phyloP scores from a whole-genome alignment of 2,113 vertebrate genomes.

The Chaetorhynchus papuensis region DNA sequence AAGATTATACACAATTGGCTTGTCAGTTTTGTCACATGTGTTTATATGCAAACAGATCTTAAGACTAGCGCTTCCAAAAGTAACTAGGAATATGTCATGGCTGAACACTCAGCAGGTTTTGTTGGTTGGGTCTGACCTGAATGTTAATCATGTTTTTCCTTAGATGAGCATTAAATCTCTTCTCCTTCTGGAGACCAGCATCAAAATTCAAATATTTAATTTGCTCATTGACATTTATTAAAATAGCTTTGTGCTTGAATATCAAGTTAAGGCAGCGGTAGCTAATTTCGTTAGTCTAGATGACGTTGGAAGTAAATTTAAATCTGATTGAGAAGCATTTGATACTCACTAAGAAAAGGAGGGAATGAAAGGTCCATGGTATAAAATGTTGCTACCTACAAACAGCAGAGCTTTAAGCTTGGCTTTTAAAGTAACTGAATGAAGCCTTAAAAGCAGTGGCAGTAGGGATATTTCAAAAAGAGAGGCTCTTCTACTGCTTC shows the following conservation, averaged over 20 bases:
- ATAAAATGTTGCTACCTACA: not conserved
- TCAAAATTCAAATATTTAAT: constrained; percentile 63
- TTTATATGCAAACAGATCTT: constrained; percentile 11
- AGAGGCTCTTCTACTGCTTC: not conserved
- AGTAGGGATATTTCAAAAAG: not conserved
- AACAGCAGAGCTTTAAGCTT: not conserved
- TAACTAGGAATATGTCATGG: not conserved
- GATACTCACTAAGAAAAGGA: not conserved
- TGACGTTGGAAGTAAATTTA: constrained; percentile 9
- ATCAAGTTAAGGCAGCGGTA: constrained; percentile 9
- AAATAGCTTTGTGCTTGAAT: constrained; percentile 41
- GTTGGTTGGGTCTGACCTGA: constrained; percentile 4
- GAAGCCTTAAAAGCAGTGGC: not conserved
- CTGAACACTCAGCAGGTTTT: not conserved
- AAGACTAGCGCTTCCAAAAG: not conserved
- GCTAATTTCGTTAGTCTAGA: constrained; percentile 12
- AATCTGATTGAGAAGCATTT: constrained; percentile 34
- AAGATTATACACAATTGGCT: not conserved
- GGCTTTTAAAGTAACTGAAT: not conserved
- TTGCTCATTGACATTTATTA: constrained; percentile 61
- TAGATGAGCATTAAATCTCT: not conserved
- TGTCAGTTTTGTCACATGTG: constrained; percentile 5
- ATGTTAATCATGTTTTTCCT: constrained; percentile 20
- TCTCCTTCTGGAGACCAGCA: constrained; percentile 22
- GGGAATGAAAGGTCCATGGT: not conserved